Conservation (phyloP, 2,797 vertebrate species). For the Sternotherus odoratus region DNA sequence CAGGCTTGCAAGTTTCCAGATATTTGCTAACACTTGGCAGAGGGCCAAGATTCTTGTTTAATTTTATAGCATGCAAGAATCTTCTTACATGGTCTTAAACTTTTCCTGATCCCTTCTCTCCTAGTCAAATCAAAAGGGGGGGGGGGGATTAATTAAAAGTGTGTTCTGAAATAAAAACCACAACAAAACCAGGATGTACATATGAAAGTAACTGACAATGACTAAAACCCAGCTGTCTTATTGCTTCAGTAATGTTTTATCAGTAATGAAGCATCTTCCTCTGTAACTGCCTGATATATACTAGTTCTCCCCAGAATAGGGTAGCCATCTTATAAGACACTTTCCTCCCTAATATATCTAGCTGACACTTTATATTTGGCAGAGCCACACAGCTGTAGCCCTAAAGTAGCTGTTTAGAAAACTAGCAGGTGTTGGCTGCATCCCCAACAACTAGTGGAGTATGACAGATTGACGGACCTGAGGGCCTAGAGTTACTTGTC, state of each 20-base stretch:
- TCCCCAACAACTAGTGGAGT: not conserved
- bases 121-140: not conserved
- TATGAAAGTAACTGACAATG: not conserved
- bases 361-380: not conserved
- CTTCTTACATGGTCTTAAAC: not conserved
- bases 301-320: not conserved
- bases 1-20: not conserved
- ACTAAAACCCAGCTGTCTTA: not conserved
- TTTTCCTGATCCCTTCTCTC: not conserved
- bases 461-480: not conserved
- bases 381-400: not conserved
- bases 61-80: not conserved
- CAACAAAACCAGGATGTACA: not conserved
- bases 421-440: not conserved
- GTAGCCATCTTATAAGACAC: not conserved
- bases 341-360: not conserved
- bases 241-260: not conserved
- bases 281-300: not conserved
- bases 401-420: not conserved
- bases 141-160: not conserved
- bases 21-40: not conserved
- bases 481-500: not conserved
- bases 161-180: not conserved
- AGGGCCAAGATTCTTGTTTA: not conserved
- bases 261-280: not conserved